Evolutionary conservation across 1,140 invertebrate genomes (phyloP), one percentile per base, ranked within the genome.

Genomic region (Dendrolimus kikuchii): DNA sequence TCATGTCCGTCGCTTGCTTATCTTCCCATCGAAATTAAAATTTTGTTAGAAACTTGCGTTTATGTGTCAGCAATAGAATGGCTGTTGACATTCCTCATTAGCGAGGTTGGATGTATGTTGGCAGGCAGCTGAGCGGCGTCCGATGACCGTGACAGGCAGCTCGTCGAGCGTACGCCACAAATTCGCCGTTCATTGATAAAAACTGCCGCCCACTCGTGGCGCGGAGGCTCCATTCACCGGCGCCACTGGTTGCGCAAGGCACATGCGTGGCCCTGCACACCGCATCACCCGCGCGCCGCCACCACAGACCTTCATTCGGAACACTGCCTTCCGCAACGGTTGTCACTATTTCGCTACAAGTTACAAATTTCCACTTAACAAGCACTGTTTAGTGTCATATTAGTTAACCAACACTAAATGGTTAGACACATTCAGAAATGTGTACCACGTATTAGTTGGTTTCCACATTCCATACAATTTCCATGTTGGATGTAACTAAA

Each of bases 161-260:
- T 23, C 23, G 51, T 45, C 69, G 75, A 78, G 78, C 73, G 77
- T 84, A 81, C 77, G 68, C 71, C 73, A 72, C 77, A 67, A 78
- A 77, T 79, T 85, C 66, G 72, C 78, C 71, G 74, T 83, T 74
- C 82, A 86, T 86, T 83, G 77, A 86, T 86, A 83, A 86, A 86
- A 83, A 81, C 67, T 55, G 46, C 71, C 78, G 72, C 81, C 81
- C 79, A 85, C 81, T 62, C 74, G 62, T 42, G 52, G 41, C 54
- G 51, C 57, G 53, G 63, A 68, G 65, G 57, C 59, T 82, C 82
- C 82, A 86, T 86, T 83, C 82, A 82, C 80, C 69, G 74, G 82
- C 74, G 77, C 77, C 77, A 58, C 49, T 51, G 62, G 59, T 86
- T 86, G 80, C 76, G 71, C 80, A 86, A 83, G 56, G 60, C 72